Evolutionary conservation across 2,797 vertebrate genomes (phyloP).

Genomic region (Gadopsis bispinosus): DNA sequence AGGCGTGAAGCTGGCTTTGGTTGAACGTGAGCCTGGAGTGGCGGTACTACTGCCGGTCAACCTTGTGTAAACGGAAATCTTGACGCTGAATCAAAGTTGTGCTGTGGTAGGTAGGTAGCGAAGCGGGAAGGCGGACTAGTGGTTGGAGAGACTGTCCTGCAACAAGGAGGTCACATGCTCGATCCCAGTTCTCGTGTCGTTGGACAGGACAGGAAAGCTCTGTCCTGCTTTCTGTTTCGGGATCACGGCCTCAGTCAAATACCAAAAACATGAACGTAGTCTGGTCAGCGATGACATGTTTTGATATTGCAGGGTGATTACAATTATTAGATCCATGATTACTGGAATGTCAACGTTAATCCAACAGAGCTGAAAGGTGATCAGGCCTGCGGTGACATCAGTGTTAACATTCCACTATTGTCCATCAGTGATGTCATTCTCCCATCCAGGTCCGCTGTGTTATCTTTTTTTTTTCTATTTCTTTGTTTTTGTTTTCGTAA

Average conservation of each 20-base stretch:
- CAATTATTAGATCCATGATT: conserved; percentile 42
- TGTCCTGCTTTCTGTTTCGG: conserved; percentile 26
- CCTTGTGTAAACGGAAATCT: conserved; percentile 54
- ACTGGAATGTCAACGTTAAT: conserved; percentile 62
- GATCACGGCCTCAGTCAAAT: conserved; percentile 42
- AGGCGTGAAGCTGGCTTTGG: conserved; percentile 58
- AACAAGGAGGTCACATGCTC: conserved; percentile 43
- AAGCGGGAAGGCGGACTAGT: conserved; percentile 43
- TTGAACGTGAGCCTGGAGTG: conserved; percentile 46
- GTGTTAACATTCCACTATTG: conserved; percentile 46
- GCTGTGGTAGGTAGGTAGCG: conserved; percentile 55
- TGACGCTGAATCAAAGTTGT: conserved; percentile 62
- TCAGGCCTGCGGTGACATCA: conserved; percentile 45
- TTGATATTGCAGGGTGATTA: conserved; percentile 56
- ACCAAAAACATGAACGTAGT: conserved; percentile 42
- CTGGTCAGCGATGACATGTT: conserved; percentile 47
- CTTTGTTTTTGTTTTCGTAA: conserved; percentile 33
- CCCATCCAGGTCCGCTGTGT: conserved; percentile 36
- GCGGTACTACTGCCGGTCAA: conserved; percentile 55
- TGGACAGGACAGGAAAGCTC: conserved; percentile 24
- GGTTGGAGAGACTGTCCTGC: conserved; percentile 28
- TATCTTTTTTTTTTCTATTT: conserved; percentile 21
- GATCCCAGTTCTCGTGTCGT: conserved; percentile 13
- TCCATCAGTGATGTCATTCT: conserved; percentile 30
- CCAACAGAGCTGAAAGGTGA: conserved; percentile 39